Conservation (phyloP, 2,113 vertebrate species). For the Vulpes vulpes region DNA sequence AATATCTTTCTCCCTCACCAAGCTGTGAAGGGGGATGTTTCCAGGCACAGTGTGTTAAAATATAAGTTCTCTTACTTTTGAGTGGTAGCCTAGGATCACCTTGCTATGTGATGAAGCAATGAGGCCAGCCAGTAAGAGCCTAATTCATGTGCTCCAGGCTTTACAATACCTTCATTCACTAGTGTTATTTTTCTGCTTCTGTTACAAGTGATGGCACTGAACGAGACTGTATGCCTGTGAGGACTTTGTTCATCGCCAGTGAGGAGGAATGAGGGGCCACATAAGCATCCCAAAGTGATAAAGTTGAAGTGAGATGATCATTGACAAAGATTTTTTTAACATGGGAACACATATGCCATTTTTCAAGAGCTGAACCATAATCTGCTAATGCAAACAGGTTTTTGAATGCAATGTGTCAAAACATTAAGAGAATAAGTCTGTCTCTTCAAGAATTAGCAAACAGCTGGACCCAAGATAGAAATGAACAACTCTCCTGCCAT, state of each 20-base stretch:
- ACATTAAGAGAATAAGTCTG: slow-evolving; percentile 79
- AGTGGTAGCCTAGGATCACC: slow-evolving; percentile 80
- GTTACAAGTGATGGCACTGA: slow-evolving; percentile 68
- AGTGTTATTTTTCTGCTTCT: slow-evolving; percentile 74
- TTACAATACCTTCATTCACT: slow-evolving; percentile 83
- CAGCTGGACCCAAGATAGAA: slow-evolving; percentile 68
- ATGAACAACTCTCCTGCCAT: slow-evolving; percentile 50
- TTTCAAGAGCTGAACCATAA: slow-evolving; percentile 81
- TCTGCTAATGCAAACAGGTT: slow-evolving; percentile 80
- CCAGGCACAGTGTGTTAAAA: slow-evolving; percentile 11
- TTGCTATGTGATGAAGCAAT: slow-evolving; percentile 85
- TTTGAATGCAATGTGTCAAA: slow-evolving; percentile 83
- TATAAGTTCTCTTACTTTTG: slow-evolving; percentile 66
- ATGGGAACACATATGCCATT: slow-evolving; percentile 66
- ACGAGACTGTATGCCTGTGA: slow-evolving; percentile 64
- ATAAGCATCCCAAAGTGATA: slow-evolving; percentile 28
- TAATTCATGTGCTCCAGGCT: slow-evolving; percentile 85
- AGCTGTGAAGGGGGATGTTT: neutral
- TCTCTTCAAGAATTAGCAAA: slow-evolving; percentile 80
- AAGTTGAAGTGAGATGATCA: slow-evolving; percentile 40
- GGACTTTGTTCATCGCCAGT: neutral
- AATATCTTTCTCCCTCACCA: slow-evolving; percentile 10
- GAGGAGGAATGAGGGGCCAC: neutral
- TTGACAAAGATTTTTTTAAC: slow-evolving; percentile 61
- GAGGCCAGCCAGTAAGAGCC: slow-evolving; percentile 83